phyloP scores from a whole-genome alignment of 2,888 invertebrate species.

The Platycheirus albimanus region DNA sequence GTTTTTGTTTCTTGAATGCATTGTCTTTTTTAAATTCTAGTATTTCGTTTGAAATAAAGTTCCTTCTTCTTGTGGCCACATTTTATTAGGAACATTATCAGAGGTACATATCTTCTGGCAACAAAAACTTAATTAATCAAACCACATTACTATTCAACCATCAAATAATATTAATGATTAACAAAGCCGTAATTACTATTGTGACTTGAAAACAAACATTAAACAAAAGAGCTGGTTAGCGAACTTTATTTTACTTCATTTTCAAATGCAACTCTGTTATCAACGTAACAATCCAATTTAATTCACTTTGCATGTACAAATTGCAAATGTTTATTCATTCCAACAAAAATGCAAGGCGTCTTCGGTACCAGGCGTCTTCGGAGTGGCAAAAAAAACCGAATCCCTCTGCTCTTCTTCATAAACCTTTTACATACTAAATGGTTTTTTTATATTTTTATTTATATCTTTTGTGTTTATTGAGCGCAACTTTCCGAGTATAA shows the following conservation, averaged over 20 bases:
- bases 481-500: slow-evolving; percentile 57
- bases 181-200: slow-evolving; percentile 4
- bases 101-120: too few species aligned
- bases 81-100: too few species aligned
- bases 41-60: too few species aligned
- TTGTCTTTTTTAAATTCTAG: too few species aligned
- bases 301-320: slow-evolving; percentile 42
- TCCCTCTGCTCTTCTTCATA: background rate
- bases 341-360: slow-evolving; percentile 17
- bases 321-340: slow-evolving; percentile 51
- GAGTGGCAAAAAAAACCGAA: slow-evolving; percentile 12
- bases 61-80: too few species aligned
- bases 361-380: slow-evolving; percentile 28
- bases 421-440: background rate
- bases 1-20: too few species aligned
- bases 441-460: slow-evolving; percentile 16
- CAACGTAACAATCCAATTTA: slow-evolving; percentile 26
- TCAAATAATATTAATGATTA: slow-evolving; percentile 24
- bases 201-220: background rate
- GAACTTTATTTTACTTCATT: slow-evolving; percentile 22
- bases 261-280: slow-evolving; percentile 18
- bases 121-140: background rate
- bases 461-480: slow-evolving; percentile 34
- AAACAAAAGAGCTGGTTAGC: slow-evolving; percentile 40
- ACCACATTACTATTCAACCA: background rate